Conservation (phyloP, 1,140 invertebrate species). For the Euwallacea fornicatus region DNA sequence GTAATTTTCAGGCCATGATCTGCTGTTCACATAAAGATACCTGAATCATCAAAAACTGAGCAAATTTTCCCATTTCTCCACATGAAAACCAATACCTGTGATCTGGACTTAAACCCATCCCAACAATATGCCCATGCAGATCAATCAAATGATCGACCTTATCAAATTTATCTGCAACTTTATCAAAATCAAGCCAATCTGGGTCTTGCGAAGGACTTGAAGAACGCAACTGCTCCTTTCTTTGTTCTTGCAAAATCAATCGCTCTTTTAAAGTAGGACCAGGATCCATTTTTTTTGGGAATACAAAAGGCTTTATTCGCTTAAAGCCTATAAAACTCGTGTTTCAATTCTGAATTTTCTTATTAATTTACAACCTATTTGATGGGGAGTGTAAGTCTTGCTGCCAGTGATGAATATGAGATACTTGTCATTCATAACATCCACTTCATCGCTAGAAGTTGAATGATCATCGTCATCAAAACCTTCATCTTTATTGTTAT, state of each 20-base stretch:
- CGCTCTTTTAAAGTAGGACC: conserved; percentile 70
- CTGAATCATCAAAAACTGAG: conserved; percentile 52
- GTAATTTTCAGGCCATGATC: conserved; percentile 82
- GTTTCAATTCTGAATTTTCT: conserved; percentile 8
- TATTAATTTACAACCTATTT: conserved; percentile 58
- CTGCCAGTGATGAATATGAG: conserved; percentile 86
- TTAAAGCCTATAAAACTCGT: conserved; percentile 64
- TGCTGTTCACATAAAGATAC: conserved; percentile 84
- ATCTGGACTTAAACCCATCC: conserved; percentile 86
- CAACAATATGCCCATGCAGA: conserved; percentile 86
- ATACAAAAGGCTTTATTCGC: conserved; percentile 71
- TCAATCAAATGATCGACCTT: conserved; percentile 82
- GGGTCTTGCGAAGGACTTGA: conserved; percentile 59
- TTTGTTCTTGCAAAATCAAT: conserved; percentile 61
- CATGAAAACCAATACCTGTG: conserved; percentile 61
- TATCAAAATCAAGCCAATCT: conserved; percentile 70
- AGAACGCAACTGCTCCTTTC: conserved; percentile 56
- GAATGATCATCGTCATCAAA: conserved; percentile 40
- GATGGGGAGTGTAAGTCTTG: conserved; percentile 84
- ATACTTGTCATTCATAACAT: conserved; percentile 67
- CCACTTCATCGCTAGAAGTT: conserved; percentile 49
- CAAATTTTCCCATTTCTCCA: conserved; percentile 7
- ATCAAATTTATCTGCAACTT: conserved; percentile 74
- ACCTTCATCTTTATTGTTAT: conserved; percentile 40
- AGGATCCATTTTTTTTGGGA: conserved; percentile 69